Evolutionary conservation across 2,797 vertebrate species (phyloP).

Genomic region (Phalloptychus januarius): DNA sequence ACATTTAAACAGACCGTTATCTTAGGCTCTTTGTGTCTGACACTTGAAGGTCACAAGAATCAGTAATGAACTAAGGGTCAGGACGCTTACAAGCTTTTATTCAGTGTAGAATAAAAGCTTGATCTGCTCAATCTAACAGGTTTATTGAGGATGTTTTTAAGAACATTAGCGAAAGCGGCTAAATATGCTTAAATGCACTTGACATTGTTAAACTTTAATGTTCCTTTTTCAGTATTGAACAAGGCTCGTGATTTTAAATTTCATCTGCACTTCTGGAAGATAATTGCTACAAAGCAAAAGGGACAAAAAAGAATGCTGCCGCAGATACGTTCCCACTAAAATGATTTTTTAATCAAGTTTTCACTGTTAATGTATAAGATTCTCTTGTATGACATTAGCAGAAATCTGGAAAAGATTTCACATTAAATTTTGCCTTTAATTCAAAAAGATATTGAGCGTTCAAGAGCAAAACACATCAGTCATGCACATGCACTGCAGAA

Average conservation of each 20-base stretch:
- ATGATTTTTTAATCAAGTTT: background rate
- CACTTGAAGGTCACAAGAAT: background rate
- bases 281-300: background rate
- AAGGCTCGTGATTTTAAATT: background rate
- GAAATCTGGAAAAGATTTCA: conserved; percentile 11
- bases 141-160: background rate
- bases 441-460: conserved; percentile 1
- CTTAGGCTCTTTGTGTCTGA: background rate
- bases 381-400: conserved; percentile 7
- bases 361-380: background rate
- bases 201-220: background rate
- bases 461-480: conserved; percentile 5
- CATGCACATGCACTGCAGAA: background rate
- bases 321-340: background rate
- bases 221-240: background rate
- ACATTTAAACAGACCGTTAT: background rate
- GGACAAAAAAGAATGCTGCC: background rate
- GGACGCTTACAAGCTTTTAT: background rate
- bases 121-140: background rate
- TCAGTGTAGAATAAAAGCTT: background rate
- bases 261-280: conserved; percentile 5
- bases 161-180: background rate
- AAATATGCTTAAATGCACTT: background rate
- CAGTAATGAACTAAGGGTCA: background rate
- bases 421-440: conserved; percentile 6